phyloP scores from a whole-genome alignment of 2,888 invertebrate genomes.

The Dorcus parallelipipedus region DNA sequence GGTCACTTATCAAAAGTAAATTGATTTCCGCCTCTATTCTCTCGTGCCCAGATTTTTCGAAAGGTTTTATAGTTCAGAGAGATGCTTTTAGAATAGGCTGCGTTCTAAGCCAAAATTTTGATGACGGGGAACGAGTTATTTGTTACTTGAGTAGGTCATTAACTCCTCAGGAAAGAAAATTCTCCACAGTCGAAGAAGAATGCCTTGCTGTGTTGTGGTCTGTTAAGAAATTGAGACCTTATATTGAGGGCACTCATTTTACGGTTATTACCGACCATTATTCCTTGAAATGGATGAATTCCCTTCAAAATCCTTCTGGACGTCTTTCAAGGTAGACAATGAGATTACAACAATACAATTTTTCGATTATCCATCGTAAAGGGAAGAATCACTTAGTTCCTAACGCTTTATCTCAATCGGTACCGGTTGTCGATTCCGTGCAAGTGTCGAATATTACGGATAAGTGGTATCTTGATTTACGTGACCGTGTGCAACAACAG shows the following conservation, averaged over 20 bases:
- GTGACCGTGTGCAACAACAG: neutral
- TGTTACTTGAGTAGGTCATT: constrained; percentile 20
- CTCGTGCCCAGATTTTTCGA: constrained; percentile 25
- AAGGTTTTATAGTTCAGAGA: constrained; percentile 17
- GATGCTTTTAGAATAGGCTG: constrained; percentile 24
- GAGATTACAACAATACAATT: constrained; percentile 16
- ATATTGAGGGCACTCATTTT: constrained; percentile 23
- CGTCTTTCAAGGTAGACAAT: constrained; percentile 19
- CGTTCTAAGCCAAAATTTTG: constrained; percentile 12
- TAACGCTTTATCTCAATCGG: constrained; percentile 18
- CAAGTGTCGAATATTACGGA: neutral
- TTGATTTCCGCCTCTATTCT: constrained; percentile 26
- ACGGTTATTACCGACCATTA: constrained; percentile 25
- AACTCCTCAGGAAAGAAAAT: constrained; percentile 18
- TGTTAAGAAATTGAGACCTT: constrained; percentile 24
- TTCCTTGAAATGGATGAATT: constrained; percentile 18
- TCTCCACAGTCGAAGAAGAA: constrained; percentile 22
- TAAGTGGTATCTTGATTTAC: constrained; percentile 21
- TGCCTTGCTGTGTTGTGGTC: constrained; percentile 27
- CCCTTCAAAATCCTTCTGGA: constrained; percentile 20
- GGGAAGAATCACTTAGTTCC: constrained; percentile 17
- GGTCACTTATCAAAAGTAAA: constrained; percentile 18
- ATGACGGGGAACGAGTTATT: constrained; percentile 24
- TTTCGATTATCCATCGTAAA: constrained; percentile 19
- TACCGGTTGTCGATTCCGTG: constrained; percentile 1